A percentile compares a stretch with the other conserved stretches of the same genome.
Evolutionary conservation across 2,113 vertebrate species (phyloP).

Genomic region (Addax nasomaculatus): DNA sequence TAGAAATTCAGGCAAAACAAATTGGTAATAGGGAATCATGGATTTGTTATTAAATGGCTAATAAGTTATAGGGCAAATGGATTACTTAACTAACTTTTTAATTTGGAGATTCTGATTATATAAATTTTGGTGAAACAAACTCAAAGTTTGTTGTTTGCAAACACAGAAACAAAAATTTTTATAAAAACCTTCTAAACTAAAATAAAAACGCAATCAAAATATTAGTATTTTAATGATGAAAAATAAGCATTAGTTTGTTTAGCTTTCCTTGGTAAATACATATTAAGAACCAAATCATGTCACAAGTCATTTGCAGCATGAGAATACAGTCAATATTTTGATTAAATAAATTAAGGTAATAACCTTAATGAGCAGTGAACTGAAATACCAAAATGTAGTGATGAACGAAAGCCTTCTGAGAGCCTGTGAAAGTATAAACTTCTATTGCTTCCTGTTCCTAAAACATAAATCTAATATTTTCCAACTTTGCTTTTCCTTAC

Average conservation of each 20-base stretch:
- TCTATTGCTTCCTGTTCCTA: neutral
- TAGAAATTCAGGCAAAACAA: neutral
- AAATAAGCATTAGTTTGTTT: conserved; percentile 17
- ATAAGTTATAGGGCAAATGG: neutral
- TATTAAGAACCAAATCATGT: conserved; percentile 48
- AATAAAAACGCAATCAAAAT: neutral
- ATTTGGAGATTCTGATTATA: neutral
- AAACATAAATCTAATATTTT: neutral
- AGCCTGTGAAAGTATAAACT: neutral
- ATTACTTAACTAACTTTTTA: neutral
- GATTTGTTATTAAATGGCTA: neutral
- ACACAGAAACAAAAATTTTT: neutral
- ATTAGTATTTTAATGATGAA: neutral
- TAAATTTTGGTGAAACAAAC: neutral
- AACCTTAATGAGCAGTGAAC: conserved; percentile 51
- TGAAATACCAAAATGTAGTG: conserved; percentile 26
- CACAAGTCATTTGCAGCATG: conserved; percentile 42
- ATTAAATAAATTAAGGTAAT: conserved; percentile 71
- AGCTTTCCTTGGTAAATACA: neutral
- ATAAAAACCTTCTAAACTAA: neutral
- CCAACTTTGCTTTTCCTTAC: neutral
- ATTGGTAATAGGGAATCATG: neutral
- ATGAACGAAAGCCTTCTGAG: neutral
- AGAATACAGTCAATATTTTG: conserved; percentile 67
- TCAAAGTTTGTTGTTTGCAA: neutral